These are phyloP conservation scores for Anseranas semipalmata DNA, from an alignment of 2,113 vertebrate genomes.

Conservation along the genomic window DNA sequence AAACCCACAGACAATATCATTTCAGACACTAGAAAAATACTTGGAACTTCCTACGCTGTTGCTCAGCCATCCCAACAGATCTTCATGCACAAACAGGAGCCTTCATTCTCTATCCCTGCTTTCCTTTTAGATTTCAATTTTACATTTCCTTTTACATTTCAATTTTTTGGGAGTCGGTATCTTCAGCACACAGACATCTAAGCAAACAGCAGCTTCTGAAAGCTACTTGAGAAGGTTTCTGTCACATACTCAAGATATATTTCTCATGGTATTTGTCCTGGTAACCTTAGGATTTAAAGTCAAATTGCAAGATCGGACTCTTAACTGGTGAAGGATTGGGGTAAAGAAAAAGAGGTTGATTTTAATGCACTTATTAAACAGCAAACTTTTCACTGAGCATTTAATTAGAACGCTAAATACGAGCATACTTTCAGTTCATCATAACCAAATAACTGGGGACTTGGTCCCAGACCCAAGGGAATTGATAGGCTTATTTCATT, in stretches of 20 bases:
- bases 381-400: background rate
- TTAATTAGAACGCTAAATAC: background rate
- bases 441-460: background rate
- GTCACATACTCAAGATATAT: background rate
- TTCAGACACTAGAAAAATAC: slow-evolving; percentile 2
- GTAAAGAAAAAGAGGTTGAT: background rate
- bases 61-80: background rate
- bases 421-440: background rate
- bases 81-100: background rate
- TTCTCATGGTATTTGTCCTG: background rate
- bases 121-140: background rate
- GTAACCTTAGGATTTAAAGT: background rate
- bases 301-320: background rate
- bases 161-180: background rate
- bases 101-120: background rate
- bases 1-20: background rate
- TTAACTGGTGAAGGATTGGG: background rate
- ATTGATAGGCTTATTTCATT: background rate
- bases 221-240: background rate
- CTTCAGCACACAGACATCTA: background rate
- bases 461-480: background rate
- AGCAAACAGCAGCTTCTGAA: background rate
- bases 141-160: background rate
- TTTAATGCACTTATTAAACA: background rate
- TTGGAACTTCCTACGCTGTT: background rate